Percentiles rank a stretch among this genome's conserved stretches.
These are phyloP conservation scores for Nibea albiflora DNA, from an alignment of 2,113 vertebrate genomes.

Conservation along the genomic window DNA sequence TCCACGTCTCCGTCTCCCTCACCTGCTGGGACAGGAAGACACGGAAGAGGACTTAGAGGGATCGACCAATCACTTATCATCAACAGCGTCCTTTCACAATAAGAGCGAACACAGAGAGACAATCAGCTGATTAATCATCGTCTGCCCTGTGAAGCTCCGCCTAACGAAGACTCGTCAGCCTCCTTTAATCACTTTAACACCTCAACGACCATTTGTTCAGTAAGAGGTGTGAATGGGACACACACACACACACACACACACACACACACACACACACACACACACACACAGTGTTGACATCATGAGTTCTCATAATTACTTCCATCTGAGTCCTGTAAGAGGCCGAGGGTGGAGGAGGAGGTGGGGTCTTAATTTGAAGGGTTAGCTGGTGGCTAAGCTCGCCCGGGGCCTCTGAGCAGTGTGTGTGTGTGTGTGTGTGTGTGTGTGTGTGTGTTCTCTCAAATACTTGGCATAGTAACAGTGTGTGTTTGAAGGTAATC, in stretches of 20 bases:
- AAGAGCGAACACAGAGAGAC: no score
- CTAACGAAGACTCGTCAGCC: constrained; percentile 45
- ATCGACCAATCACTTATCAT: neutral
- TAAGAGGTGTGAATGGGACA: constrained; percentile 54
- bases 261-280: constrained; percentile 4
- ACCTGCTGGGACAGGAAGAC: constrained; percentile 76
- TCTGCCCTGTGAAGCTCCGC: constrained; percentile 15
- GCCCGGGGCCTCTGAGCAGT: constrained; percentile 1
- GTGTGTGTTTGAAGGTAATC: constrained; percentile 60
- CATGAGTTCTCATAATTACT: constrained; percentile 53
- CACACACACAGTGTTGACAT: constrained; percentile 20
- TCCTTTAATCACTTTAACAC: constrained; percentile 68
- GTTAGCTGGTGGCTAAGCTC: constrained; percentile 32
- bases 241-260: no score
- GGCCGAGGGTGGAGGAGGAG: no score
- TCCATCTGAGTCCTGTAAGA: constrained; percentile 44
- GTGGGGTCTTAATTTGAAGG: constrained; percentile 25
- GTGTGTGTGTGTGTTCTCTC: constrained; percentile 15
- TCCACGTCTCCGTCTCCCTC: constrained; percentile 86
- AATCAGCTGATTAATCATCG: no score
- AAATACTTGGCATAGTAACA: constrained; percentile 22
- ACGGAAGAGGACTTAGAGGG: constrained; percentile 26
- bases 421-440: constrained; percentile 14
- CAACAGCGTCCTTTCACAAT: no score
- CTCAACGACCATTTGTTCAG: constrained; percentile 54